A percentile compares a stretch with the other conserved stretches of the same genome.
Evolutionary conservation across 2,797 vertebrate genomes (phyloP).

Genomic region (Rhincodon typus): DNA sequence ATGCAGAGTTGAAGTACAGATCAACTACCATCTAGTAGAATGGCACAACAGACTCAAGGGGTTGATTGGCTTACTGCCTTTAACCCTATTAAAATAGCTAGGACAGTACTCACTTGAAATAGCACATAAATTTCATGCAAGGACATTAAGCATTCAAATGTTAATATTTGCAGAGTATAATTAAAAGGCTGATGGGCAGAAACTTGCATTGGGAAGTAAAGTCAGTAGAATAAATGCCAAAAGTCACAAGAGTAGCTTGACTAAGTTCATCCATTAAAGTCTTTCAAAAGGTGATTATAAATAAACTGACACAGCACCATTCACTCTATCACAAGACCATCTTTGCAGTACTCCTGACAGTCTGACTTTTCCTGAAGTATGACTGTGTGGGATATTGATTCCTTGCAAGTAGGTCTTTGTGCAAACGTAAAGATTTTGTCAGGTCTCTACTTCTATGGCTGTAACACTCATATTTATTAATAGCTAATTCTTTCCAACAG

Average conservation of each 20-base stretch:
- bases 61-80: no score
- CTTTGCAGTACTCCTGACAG: neutral
- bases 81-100: neutral
- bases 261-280: neutral
- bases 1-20: neutral
- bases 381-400: neutral
- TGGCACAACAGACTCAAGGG: neutral
- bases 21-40: neutral
- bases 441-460: neutral
- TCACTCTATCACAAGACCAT: neutral
- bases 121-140: neutral
- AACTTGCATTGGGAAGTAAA: neutral
- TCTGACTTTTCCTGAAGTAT: neutral
- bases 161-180: neutral
- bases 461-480: neutral
- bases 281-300: neutral
- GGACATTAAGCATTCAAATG: neutral
- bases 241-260: neutral
- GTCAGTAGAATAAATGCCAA: neutral
- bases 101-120: neutral
- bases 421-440: neutral
- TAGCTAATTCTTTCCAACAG: neutral
- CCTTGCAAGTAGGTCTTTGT: neutral
- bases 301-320: neutral
- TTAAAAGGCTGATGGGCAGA: neutral